Conservation (phyloP, 2,888 invertebrate genomes). For the Phragmatobia fuliginosa region DNA sequence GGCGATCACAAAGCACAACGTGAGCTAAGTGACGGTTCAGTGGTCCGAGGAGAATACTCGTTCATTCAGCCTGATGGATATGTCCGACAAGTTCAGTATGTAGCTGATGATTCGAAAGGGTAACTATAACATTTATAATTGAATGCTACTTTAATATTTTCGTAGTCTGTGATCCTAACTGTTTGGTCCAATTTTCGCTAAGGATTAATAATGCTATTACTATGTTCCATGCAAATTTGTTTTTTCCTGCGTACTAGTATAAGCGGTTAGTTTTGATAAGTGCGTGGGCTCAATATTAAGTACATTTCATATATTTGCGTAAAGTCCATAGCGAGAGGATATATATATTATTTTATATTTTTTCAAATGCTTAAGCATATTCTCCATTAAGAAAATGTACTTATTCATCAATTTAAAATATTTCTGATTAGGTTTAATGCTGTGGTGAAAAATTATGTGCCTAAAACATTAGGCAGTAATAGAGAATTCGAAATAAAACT, state of each 20-base stretch:
- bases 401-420: slow-evolving; percentile 23
- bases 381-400: not conserved
- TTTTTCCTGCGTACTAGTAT: no score
- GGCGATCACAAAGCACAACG: slow-evolving; percentile 85
- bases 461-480: slow-evolving; percentile 45
- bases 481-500: slow-evolving; percentile 31
- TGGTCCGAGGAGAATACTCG: slow-evolving; percentile 84
- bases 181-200: not conserved
- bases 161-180: not conserved
- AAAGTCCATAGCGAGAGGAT: no score
- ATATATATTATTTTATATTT: no score
- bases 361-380: not conserved
- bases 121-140: slow-evolving; percentile 41
- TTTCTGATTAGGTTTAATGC: slow-evolving; percentile 71
- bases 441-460: slow-evolving; percentile 73
- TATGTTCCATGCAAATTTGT: no score
- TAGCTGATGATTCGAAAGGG: slow-evolving; percentile 84
- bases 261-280: no score
- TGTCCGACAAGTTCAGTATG: slow-evolving; percentile 83
- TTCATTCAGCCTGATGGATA: slow-evolving; percentile 85
- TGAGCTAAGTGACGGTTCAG: slow-evolving; percentile 83
- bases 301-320: no score
- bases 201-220: not conserved
- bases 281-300: no score
- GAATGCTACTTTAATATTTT: not conserved